Evolutionary conservation across 2,888 invertebrate genomes (phyloP).

Genomic region (Abrostola tripartita): DNA sequence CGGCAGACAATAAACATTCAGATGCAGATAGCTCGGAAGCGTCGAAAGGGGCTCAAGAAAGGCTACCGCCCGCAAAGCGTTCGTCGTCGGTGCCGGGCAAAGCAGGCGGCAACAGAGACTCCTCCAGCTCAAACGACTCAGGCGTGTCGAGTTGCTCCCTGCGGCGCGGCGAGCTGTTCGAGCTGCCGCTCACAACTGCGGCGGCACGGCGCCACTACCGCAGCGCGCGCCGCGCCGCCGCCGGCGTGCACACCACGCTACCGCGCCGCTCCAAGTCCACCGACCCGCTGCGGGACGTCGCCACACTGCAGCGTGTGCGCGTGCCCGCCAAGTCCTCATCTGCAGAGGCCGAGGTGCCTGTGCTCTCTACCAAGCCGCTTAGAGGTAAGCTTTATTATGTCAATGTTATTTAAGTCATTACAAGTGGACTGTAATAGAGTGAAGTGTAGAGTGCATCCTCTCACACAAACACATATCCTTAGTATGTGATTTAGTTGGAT

Average conservation of each 20-base stretch:
- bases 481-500: background rate
- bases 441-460: no score
- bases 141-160: conserved; percentile 92
- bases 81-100: conserved; percentile 89
- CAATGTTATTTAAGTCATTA: no score
- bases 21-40: conserved; percentile 82
- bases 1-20: conserved; percentile 70
- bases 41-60: conserved; percentile 61
- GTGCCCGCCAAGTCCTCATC: conserved; percentile 91
- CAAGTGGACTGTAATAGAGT: background rate
- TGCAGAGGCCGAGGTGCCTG: conserved; percentile 93
- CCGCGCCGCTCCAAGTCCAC: conserved; percentile 92
- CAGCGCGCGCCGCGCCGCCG: conserved; percentile 87
- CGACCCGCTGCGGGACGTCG: conserved; percentile 88
- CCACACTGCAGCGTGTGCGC: conserved; percentile 88
- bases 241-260: conserved; percentile 87
- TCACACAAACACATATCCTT: no score
- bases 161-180: conserved; percentile 86
- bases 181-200: conserved; percentile 88
- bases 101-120: conserved; percentile 91
- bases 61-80: conserved; percentile 55
- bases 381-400: conserved; percentile 74
- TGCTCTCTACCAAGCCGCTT: conserved; percentile 88
- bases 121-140: conserved; percentile 94
- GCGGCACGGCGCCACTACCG: conserved; percentile 87